These are phyloP conservation scores for Otus sunia DNA, from an alignment of 2,113 vertebrate species.

Conservation along the genomic window DNA sequence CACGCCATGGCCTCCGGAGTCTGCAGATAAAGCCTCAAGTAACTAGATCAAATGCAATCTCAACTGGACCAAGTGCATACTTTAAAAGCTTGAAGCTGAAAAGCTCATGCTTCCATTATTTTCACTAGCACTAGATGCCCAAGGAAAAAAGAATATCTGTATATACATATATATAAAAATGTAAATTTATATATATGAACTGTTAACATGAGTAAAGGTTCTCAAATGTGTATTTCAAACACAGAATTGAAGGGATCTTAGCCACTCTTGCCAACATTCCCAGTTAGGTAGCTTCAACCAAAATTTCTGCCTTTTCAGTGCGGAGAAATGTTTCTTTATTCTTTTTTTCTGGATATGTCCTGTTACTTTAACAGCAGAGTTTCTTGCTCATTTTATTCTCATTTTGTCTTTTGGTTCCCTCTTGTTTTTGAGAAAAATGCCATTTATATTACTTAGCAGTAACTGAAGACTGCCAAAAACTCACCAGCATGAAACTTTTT, in stretches of 20 bases:
- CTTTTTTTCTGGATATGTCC: neutral
- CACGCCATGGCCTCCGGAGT: neutral
- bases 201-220: neutral
- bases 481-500: neutral
- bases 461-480: neutral
- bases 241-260: neutral
- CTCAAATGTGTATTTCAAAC: neutral
- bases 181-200: neutral
- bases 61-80: neutral
- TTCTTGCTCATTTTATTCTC: neutral
- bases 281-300: neutral
- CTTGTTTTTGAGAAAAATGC: conserved; percentile 1
- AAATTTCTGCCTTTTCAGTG: neutral
- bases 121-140: neutral
- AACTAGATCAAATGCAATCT: neutral
- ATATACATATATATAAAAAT: neutral
- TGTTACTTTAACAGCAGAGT: neutral
- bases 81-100: neutral
- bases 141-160: neutral
- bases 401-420: neutral
- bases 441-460: neutral
- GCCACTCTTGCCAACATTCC: neutral
- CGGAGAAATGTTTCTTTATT: neutral
- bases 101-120: neutral
- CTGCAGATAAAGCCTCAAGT: neutral